Conservation (phyloP, 1,140 invertebrate species). For the Temnothorax longispinosus region DNA sequence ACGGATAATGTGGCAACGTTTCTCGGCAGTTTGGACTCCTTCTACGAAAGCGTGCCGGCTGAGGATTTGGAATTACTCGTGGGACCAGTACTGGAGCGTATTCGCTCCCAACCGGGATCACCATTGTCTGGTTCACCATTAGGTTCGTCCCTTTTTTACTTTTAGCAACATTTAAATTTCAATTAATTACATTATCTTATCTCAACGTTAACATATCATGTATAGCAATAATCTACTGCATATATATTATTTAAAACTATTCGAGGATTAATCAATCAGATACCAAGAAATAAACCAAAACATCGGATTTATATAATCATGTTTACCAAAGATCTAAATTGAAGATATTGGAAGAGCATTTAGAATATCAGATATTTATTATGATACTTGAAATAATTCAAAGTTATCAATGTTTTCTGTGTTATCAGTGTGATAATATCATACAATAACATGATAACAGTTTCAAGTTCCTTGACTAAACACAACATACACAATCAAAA, state of each 20-base stretch:
- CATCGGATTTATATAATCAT: background rate
- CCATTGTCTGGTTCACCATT: slow-evolving; percentile 87
- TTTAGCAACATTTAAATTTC: background rate
- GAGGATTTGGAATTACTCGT: slow-evolving; percentile 91
- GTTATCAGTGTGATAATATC: slow-evolving; percentile 1
- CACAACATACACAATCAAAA: background rate
- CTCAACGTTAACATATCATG: background rate
- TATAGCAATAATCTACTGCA: background rate
- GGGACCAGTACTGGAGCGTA: slow-evolving; percentile 90
- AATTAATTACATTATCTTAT: background rate
- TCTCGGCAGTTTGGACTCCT: slow-evolving; percentile 88
- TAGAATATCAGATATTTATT: background rate
- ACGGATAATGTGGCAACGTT: slow-evolving; percentile 93
- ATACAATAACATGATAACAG: background rate
- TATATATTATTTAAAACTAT: background rate
- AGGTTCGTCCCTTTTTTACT: slow-evolving; percentile 71
- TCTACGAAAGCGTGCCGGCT: slow-evolving; percentile 86
- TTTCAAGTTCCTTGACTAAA: background rate
- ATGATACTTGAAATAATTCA: background rate
- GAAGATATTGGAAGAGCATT: background rate
- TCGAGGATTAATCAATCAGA: background rate
- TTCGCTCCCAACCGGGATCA: slow-evolving; percentile 89
- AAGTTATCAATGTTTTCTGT: background rate
- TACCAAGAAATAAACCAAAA: background rate
- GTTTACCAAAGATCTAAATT: background rate